Conservation (phyloP, 2,888 invertebrate species). For the Diaperis boleti region DNA sequence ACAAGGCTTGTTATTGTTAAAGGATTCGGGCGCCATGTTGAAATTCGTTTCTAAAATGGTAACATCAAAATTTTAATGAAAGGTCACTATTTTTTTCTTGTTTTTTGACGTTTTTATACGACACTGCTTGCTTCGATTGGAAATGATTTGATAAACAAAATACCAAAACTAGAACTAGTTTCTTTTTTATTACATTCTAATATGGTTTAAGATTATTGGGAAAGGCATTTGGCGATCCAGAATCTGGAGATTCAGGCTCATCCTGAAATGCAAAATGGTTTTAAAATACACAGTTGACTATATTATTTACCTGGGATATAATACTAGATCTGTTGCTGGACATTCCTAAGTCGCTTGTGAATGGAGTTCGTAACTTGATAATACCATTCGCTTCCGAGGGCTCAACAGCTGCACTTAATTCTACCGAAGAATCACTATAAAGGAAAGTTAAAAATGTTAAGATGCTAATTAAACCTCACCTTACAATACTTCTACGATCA, state of each 20-base stretch:
- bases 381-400: constrained; percentile 62
- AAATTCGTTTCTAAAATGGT: constrained; percentile 32
- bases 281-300: constrained; percentile 1
- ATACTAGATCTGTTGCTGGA: constrained; percentile 72
- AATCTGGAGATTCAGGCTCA: constrained; percentile 59
- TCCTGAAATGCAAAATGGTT: constrained; percentile 56
- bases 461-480: constrained; percentile 52
- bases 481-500: constrained; percentile 64
- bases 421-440: constrained; percentile 71
- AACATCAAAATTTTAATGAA: constrained; percentile 41
- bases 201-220: constrained; percentile 59
- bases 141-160: constrained; percentile 34
- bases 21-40: constrained; percentile 42
- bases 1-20: constrained; percentile 50
- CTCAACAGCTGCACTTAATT: constrained; percentile 70
- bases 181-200: constrained; percentile 33
- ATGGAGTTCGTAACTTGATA: constrained; percentile 68
- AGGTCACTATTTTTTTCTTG: constrained; percentile 27
- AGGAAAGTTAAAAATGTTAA: not conserved
- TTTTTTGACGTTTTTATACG: constrained; percentile 8
- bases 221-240: constrained; percentile 64
- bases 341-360: constrained; percentile 73
- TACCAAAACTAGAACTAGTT: constrained; percentile 35
- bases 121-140: constrained; percentile 19
- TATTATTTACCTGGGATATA: constrained; percentile 67